Evolutionary conservation across 2,888 invertebrate species (phyloP).

Genomic region (Eilema depressum): DNA sequence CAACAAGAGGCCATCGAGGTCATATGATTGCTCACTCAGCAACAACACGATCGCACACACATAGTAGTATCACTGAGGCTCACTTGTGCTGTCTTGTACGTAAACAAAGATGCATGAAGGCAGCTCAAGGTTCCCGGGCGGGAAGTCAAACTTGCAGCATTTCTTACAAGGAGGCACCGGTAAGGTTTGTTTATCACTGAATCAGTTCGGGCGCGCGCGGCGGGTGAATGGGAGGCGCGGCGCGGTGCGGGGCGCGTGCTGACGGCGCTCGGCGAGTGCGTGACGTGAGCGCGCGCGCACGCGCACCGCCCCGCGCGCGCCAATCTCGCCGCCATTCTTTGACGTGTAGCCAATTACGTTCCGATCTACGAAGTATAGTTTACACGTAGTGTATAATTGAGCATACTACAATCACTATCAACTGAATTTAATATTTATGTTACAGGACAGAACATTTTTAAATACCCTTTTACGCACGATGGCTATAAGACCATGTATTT

Average conservation of each 20-base stretch:
- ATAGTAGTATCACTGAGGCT: constrained; percentile 53
- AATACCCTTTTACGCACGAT: too few species aligned
- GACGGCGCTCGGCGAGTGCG: constrained; percentile 30
- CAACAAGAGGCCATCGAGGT: constrained; percentile 80
- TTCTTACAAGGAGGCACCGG: constrained; percentile 72
- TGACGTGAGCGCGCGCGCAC: constrained; percentile 55
- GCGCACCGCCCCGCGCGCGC: constrained; percentile 44
- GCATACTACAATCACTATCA: neutral
- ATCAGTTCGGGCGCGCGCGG: constrained; percentile 55
- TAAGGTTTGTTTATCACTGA: constrained; percentile 79
- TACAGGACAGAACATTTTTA: neutral
- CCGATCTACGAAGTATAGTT: constrained; percentile 41
- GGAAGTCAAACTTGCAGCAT: constrained; percentile 74
- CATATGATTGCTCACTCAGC: constrained; percentile 64
- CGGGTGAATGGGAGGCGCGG: constrained; percentile 47
- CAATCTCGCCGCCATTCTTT: constrained; percentile 45
- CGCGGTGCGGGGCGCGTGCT: constrained; percentile 41
- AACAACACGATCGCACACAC: constrained; percentile 40
- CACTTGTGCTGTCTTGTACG: constrained; percentile 77
- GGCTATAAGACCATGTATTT: too few species aligned
- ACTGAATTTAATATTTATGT: neutral
- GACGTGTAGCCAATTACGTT: constrained; percentile 55
- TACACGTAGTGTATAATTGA: neutral
- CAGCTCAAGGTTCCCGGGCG: constrained; percentile 67
- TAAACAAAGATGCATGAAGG: constrained; percentile 80